A percentile compares a stretch with the other conserved stretches of the same genome.
phyloP scores from a whole-genome alignment of 2,113 vertebrate species.

The Henicopernis longicauda region DNA sequence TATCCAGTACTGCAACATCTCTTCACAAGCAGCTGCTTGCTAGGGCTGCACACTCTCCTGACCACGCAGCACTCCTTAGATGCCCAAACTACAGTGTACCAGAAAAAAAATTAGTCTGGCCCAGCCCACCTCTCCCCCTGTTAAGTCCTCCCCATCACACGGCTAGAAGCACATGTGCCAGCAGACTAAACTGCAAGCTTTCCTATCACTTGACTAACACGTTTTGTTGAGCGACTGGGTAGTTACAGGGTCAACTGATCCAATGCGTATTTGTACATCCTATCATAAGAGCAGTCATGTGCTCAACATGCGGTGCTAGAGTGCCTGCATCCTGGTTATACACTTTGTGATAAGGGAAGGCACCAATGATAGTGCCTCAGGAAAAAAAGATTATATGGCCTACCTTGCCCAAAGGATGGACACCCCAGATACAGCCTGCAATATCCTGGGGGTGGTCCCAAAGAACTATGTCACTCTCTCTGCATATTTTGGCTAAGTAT shows the following conservation, averaged over 20 bases:
- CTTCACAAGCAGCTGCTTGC: not conserved
- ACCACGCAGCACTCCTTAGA: rapidly evolving
- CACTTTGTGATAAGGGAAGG: not conserved
- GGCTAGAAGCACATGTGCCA: not conserved
- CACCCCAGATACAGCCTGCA: not conserved
- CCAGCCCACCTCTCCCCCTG: rapidly evolving
- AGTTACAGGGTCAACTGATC: not conserved
- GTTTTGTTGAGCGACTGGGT: not conserved
- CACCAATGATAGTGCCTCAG: not conserved
- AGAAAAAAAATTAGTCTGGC: not conserved
- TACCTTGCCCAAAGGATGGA: not conserved
- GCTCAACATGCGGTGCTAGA: not conserved
- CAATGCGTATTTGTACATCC: not conserved
- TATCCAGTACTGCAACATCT: not conserved
- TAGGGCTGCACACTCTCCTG: not conserved
- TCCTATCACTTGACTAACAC: not conserved
- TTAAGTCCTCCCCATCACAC: not conserved
- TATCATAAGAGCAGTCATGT: not conserved
- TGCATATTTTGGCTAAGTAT: not conserved
- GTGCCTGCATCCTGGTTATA: not conserved
- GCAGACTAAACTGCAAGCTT: not conserved
- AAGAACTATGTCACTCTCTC: not conserved
- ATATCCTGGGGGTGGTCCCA: not conserved
- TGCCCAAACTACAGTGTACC: not conserved
- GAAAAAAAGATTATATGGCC: not conserved